These are phyloP conservation scores for Zootoca vivipara DNA, from an alignment of 2,113 vertebrate species.

Conservation along the genomic window DNA sequence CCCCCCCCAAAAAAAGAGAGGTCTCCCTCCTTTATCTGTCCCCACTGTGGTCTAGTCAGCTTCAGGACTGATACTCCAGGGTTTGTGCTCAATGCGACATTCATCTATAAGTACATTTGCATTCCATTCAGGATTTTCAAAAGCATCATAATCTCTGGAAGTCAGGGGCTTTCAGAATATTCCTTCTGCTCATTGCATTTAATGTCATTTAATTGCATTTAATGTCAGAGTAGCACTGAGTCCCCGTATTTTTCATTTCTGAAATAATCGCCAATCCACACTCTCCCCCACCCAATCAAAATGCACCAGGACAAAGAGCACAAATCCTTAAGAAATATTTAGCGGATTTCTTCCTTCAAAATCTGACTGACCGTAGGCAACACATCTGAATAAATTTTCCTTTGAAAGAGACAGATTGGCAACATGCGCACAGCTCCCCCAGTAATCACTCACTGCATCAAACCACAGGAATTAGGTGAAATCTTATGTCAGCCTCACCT, in stretches of 20 bases:
- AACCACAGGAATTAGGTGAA: constrained; percentile 29
- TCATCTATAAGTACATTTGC: constrained; percentile 34
- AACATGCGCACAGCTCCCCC: constrained; percentile 21
- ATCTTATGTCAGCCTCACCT: constrained; percentile 9
- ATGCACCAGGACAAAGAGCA: constrained; percentile 3
- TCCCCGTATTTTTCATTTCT: constrained; percentile 25
- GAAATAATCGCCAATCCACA: constrained; percentile 16
- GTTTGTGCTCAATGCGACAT: constrained; percentile 12
- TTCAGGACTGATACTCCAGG: constrained; percentile 22
- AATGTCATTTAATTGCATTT: constrained; percentile 41
- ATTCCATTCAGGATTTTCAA: constrained; percentile 40
- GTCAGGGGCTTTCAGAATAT: constrained; percentile 33
- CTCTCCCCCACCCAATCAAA: neutral
- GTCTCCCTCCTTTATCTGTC: neutral
- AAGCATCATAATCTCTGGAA: constrained; percentile 38
- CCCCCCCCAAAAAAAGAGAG: neutral
- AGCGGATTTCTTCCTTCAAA: constrained; percentile 24
- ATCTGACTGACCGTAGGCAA: constrained; percentile 30
- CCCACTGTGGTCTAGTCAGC: neutral
- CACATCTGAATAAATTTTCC: constrained; percentile 28
- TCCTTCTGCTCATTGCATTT: constrained; percentile 36
- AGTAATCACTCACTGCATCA: constrained; percentile 36
- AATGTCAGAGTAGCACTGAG: constrained; percentile 22
- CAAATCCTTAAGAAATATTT: constrained; percentile 28
- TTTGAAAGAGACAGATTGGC: constrained; percentile 32